Evolutionary conservation across 2,888 invertebrate species (phyloP), one percentile per base, ranked within the genome.

Genomic region (Lycia hirtaria): DNA sequence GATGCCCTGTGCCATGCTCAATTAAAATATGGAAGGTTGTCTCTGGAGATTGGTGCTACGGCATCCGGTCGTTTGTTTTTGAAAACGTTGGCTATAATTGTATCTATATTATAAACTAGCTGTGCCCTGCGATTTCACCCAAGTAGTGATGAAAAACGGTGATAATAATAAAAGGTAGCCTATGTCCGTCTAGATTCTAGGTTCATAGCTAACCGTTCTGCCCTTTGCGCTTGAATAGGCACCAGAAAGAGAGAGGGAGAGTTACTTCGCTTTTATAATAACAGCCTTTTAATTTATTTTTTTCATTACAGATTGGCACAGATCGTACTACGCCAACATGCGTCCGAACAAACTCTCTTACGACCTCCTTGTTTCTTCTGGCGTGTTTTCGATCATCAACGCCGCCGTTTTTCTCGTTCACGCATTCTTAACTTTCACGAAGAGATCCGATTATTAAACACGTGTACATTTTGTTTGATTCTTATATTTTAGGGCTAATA

Each of bases 311-410:
- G 91, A 91, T 59, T 92, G 91, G 91, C 91, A 92, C 78, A 78
- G 79, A 54, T 92, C 91, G 3, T 92, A 91, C 75, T 91, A 92
- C 72, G 80, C 83, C 10, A 89, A 89, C 65, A 92, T 93, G 65
- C 93, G 93, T 65, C 94, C 95, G 9, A 93, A 94, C 76, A 94
- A 95, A 75, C 93, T 93, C 72, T 93, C 95, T 71, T 93, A 95
- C 85, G 94, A 95, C 69, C 94, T 95, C 83, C 88, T 95, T 71
- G 93, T 94, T 60, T 92, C 94, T 1, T 94, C 94, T 0, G 93
- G 94, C 20, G 92, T 95, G 28, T 94, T 95, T 69, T 92, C 95
- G 7, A 92, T 94, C 60, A 76, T 94, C 50, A 93, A 94, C 71
- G 93, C 93, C 0, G 79, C 88, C 0, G 92, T 94, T 9, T 95